These are phyloP conservation scores for Phymastichus coffea DNA, from an alignment of 1,140 invertebrate species.

Conservation along the genomic window DNA sequence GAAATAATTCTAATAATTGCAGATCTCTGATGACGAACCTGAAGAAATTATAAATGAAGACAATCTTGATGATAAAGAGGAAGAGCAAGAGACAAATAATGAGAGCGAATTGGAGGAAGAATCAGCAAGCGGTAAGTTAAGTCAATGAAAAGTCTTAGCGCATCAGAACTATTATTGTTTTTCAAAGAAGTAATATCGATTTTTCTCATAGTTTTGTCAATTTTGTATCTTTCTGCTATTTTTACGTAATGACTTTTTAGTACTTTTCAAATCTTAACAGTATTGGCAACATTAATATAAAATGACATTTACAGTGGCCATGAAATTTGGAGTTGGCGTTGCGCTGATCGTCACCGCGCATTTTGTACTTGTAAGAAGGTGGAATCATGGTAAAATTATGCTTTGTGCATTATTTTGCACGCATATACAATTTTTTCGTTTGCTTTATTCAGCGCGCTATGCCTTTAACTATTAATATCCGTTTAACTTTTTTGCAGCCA, in stretches of 20 bases:
- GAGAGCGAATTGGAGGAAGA: slow-evolving; percentile 49
- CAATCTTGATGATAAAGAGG: slow-evolving; percentile 36
- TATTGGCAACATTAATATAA: slow-evolving; percentile 39
- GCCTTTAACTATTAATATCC: too few species aligned
- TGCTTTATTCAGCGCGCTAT: too few species aligned
- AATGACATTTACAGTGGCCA: slow-evolving; percentile 68
- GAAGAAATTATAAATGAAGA: slow-evolving; percentile 46
- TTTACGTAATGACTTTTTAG: too few species aligned
- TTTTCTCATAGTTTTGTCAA: too few species aligned
- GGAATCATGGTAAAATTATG: slow-evolving; percentile 51
- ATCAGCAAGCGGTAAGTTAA: slow-evolving; percentile 45
- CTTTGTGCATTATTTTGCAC: too few species aligned
- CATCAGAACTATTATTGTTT: neutral
- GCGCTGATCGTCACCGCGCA: slow-evolving; percentile 75
- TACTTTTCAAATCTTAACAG: too few species aligned
- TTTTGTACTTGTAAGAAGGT: slow-evolving; percentile 65
- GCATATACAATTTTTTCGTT: too few species aligned
- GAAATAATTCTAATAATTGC: too few species aligned
- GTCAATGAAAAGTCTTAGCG: slow-evolving; percentile 22
- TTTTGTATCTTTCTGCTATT: too few species aligned
- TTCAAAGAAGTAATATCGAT: neutral
- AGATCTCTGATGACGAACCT: slow-evolving; percentile 39
- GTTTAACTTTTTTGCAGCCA: too few species aligned
- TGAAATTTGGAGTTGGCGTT: slow-evolving; percentile 75
- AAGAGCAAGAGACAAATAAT: slow-evolving; percentile 36